Conservation (phyloP, 2,888 invertebrate genomes). For the Busseola fusca region DNA sequence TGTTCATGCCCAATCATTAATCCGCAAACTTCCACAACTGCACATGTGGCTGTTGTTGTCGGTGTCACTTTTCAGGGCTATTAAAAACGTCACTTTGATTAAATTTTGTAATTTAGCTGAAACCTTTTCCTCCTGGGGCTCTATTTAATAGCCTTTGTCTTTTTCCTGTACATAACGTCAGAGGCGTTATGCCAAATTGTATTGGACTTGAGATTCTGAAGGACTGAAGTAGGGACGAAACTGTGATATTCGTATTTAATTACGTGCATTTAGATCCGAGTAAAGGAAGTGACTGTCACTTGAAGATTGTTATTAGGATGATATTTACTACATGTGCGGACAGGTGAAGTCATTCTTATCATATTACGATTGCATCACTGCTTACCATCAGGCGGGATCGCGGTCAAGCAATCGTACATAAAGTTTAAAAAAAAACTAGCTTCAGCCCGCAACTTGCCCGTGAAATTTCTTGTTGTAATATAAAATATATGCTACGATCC, state of each 20-base stretch:
- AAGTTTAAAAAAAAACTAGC: no score
- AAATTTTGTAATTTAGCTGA: not conserved
- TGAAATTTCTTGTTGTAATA: not conserved
- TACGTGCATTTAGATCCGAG: not conserved
- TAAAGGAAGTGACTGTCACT: not conserved
- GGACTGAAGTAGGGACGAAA: not conserved
- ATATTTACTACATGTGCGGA: not conserved
- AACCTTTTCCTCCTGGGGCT: not conserved
- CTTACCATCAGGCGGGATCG: no score
- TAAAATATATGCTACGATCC: not conserved
- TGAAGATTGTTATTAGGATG: not conserved
- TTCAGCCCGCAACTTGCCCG: not conserved
- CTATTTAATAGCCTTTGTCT: not conserved
- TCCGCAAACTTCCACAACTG: not conserved
- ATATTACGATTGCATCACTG: no score
- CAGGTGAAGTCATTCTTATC: not conserved
- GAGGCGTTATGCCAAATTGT: not conserved
- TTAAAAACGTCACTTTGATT: not conserved
- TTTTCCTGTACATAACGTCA: not conserved
- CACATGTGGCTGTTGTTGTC: not conserved
- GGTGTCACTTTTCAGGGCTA: not conserved
- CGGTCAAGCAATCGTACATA: no score
- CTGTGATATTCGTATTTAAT: conserved; percentile 1
- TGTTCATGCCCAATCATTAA: not conserved
- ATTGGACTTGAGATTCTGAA: not conserved